Conservation (phyloP, 2,797 vertebrate species). For the Spizella passerina region DNA sequence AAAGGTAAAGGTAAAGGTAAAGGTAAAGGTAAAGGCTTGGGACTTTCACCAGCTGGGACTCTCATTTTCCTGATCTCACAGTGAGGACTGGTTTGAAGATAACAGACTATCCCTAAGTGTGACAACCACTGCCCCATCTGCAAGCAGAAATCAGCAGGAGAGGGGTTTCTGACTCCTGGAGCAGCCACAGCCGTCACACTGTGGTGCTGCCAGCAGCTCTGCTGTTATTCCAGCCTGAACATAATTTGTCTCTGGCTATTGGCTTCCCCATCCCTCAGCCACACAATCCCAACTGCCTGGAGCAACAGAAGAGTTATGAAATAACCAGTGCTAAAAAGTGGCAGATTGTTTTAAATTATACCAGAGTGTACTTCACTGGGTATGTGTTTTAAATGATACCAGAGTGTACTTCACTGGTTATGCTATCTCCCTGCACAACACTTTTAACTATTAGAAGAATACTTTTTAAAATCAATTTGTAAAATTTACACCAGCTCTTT, state of each 20-base stretch:
- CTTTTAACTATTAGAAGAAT: not conserved
- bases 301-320: not conserved
- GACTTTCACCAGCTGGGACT: not conserved
- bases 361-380: not conserved
- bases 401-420: not conserved
- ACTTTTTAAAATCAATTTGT: not conserved
- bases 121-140: not conserved
- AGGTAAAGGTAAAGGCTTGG: not conserved
- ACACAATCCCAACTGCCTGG: not conserved
- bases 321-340: not conserved
- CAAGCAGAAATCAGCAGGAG: not conserved
- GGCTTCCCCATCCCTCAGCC: not conserved
- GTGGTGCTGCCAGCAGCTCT: not conserved
- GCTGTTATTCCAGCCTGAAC: not conserved
- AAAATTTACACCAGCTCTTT: not conserved
- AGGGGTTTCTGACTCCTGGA: not conserved
- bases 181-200: fast-evolving
- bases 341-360: not conserved
- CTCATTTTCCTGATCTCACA: not conserved
- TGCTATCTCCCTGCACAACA: not conserved
- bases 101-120: not conserved
- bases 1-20: no score
- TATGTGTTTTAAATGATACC: not conserved
- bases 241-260: not conserved
- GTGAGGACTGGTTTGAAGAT: not conserved